These are phyloP conservation scores for Penaeus vannamei DNA, from an alignment of 1,140 invertebrate genomes.

Conservation along the genomic window DNA sequence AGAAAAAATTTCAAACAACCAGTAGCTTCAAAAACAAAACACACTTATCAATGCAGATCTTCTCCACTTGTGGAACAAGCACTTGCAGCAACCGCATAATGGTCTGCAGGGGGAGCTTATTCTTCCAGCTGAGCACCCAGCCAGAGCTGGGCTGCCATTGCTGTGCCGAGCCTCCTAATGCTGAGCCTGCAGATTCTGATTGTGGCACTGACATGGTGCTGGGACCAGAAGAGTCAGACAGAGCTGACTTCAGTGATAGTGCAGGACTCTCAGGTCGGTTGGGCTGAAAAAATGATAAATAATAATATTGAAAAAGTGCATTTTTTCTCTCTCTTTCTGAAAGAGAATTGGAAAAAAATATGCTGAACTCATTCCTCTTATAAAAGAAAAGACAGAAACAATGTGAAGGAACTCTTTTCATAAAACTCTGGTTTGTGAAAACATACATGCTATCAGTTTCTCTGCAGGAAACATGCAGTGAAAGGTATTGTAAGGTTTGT, in stretches of 20 bases:
- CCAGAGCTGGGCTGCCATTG: slow-evolving; percentile 90
- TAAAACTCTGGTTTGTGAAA: too few species aligned
- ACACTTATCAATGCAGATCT: slow-evolving; percentile 98
- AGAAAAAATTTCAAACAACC: not conserved
- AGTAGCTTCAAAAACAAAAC: slow-evolving; percentile 73
- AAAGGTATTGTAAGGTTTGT: too few species aligned
- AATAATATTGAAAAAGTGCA: too few species aligned
- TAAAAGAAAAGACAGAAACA: too few species aligned
- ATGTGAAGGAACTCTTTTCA: too few species aligned
- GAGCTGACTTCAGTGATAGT: slow-evolving; percentile 30
- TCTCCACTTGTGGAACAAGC: slow-evolving; percentile 98
- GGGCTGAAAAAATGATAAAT: slow-evolving; percentile 6
- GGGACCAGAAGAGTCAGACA: slow-evolving; percentile 46
- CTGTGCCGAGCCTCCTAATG: slow-evolving; percentile 1
- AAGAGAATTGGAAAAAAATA: too few species aligned
- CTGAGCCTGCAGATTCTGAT: not conserved
- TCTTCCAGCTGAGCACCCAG: slow-evolving; percentile 98
- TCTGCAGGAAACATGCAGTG: too few species aligned
- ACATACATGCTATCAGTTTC: too few species aligned
- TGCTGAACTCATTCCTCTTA: too few species aligned
- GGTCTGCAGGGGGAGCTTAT: slow-evolving; percentile 96
- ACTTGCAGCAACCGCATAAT: slow-evolving; percentile 99
- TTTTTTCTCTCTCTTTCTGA: too few species aligned
- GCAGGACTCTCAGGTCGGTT: slow-evolving; percentile 42
- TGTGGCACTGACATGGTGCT: slow-evolving; percentile 34